A percentile compares a stretch with the other conserved stretches of the same genome.
These are phyloP conservation scores for Gambusia holbrooki DNA, from an alignment of 2,113 vertebrate species.

Conservation along the genomic window DNA sequence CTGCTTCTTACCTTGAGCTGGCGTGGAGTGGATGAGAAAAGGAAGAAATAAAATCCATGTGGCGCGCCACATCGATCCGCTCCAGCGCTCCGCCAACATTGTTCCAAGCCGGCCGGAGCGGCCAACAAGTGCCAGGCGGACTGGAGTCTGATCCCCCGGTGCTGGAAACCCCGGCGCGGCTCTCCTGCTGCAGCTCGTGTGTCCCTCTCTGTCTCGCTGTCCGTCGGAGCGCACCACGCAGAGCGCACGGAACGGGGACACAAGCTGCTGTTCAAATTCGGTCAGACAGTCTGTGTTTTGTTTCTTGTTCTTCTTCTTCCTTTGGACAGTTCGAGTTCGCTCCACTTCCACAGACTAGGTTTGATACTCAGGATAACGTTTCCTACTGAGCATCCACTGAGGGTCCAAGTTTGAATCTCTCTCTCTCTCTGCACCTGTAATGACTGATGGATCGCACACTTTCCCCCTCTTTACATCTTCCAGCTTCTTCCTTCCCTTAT, in stretches of 20 bases:
- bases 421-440: conserved; percentile 57
- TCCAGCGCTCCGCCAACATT: conserved; percentile 63
- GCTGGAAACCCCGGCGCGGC: conserved; percentile 38
- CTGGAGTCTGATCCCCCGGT: conserved; percentile 32
- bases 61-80: conserved; percentile 71
- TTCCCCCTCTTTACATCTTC: conserved; percentile 28
- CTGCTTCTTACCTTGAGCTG: conserved; percentile 77
- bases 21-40: conserved; percentile 62
- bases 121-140: conserved; percentile 72
- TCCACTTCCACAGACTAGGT: conserved; percentile 15
- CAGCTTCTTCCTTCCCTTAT: not conserved
- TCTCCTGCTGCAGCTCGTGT: conserved; percentile 13
- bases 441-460: conserved; percentile 27
- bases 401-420: conserved; percentile 47
- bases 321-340: conserved; percentile 4
- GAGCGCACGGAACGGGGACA: conserved; percentile 17
- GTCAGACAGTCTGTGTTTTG: conserved; percentile 1
- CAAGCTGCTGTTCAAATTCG: conserved; percentile 20
- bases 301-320: not conserved
- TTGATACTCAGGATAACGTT: not conserved
- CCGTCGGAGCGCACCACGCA: conserved; percentile 40
- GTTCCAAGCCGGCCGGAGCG: conserved; percentile 51
- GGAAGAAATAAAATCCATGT: conserved; percentile 81
- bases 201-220: not conserved
- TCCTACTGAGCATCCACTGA: conserved; percentile 2